These are phyloP conservation scores for Myripristis murdjan DNA, from an alignment of 2,797 vertebrate genomes.

Conservation along the genomic window DNA sequence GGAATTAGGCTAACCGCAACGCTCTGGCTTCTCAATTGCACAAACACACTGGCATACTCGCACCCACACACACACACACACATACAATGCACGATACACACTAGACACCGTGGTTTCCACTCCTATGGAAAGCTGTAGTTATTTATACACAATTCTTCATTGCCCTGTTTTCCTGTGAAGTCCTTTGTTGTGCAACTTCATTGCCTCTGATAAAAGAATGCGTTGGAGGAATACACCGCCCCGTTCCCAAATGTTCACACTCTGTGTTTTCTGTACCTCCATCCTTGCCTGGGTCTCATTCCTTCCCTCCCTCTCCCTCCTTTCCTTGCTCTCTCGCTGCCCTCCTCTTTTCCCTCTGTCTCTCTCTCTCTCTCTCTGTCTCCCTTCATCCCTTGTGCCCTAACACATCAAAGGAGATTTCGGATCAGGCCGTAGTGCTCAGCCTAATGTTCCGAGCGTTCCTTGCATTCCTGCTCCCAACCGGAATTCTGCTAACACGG, in stretches of 20 bases:
- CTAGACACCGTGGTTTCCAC: conserved; percentile 3
- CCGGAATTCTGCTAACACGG: conserved; percentile 57
- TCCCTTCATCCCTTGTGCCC: conserved; percentile 35
- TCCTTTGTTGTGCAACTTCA: conserved; percentile 37
- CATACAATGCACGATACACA: conserved; percentile 19
- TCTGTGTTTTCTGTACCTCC: conserved; percentile 24
- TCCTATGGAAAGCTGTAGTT: conserved; percentile 22
- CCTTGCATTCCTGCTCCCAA: conserved; percentile 68
- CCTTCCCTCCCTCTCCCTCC: conserved; percentile 9
- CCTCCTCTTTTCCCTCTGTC: not conserved
- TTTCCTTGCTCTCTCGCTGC: conserved; percentile 9
- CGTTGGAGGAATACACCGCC: conserved; percentile 29
- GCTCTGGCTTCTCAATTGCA: conserved; percentile 37
- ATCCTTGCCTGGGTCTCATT: not conserved
- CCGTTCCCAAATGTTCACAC: conserved; percentile 20
- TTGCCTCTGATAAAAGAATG: conserved; percentile 3
- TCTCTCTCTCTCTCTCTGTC: conserved; percentile 1
- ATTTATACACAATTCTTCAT: conserved; percentile 33
- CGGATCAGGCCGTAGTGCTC: conserved; percentile 40
- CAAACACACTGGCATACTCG: not conserved
- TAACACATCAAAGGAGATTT: conserved; percentile 64
- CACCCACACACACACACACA: conserved; percentile 6
- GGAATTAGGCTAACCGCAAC: conserved; percentile 58
- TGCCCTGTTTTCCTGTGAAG: conserved; percentile 27
- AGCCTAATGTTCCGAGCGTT: conserved; percentile 55